These are phyloP conservation scores for Eugnorisma glareosa DNA, from an alignment of 2,888 invertebrate species.

Conservation along the genomic window DNA sequence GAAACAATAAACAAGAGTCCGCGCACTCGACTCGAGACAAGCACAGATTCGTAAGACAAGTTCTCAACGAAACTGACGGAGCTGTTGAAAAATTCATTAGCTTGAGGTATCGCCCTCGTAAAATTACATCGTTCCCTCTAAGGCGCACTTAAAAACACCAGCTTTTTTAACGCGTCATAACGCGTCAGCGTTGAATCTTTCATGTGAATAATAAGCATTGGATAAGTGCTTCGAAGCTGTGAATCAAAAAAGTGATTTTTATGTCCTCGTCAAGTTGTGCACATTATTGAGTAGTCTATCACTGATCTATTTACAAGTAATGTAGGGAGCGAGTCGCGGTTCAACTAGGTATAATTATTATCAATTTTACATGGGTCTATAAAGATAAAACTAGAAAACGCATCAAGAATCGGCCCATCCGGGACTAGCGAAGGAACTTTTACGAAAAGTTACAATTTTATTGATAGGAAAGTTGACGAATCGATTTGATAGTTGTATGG, in stretches of 20 bases:
- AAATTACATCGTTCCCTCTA: conserved; percentile 72
- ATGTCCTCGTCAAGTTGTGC: conserved; percentile 5
- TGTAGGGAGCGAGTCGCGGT: neutral
- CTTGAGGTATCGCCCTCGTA: conserved; percentile 73
- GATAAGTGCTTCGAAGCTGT: conserved; percentile 9
- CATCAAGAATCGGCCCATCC: conserved; percentile 11
- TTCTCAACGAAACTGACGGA: conserved; percentile 60
- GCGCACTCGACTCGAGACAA: conserved; percentile 18
- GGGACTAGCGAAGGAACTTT: conserved; percentile 6
- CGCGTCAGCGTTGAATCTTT: conserved; percentile 82
- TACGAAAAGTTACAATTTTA: conserved; percentile 9
- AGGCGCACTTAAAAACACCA: conserved; percentile 69
- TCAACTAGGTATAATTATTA: neutral
- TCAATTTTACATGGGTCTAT: neutral
- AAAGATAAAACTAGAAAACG: conserved; percentile 24
- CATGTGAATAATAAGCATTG: conserved; percentile 78
- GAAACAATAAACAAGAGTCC: conserved; percentile 55
- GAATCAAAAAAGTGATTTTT: conserved; percentile 9
- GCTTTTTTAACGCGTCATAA: conserved; percentile 76
- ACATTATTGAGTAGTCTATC: neutral
- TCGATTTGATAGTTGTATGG: conserved; percentile 49
- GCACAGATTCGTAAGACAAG: conserved; percentile 55
- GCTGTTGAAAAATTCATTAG: conserved; percentile 71
- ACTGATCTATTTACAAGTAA: neutral
- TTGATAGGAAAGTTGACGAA: conserved; percentile 34